Evolutionary conservation across 2,888 invertebrate genomes (phyloP), one percentile per base, ranked within the genome.

Genomic region (Pseudococcus longispinus): DNA sequence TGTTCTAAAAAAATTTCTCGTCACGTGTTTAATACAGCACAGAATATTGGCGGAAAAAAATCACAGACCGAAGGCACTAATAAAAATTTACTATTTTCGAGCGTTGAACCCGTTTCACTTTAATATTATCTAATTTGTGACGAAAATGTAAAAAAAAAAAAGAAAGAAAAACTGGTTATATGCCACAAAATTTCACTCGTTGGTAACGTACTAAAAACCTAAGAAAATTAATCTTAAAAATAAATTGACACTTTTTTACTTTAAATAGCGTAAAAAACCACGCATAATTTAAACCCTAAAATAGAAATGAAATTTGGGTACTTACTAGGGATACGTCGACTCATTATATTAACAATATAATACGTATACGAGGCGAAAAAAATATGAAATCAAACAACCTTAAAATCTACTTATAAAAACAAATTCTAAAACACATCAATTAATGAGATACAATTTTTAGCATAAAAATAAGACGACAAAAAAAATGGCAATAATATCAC

Each of bases 1-100:
- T 86, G 51, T 85, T 85, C 85, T 70, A 60, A 32, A 37, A 74
- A 29, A 70, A 74, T 26, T 70, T 77, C 26, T 80, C 20, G 37
- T 80, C 77, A 80, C 77, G 37, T 20, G 77, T 9, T n/a, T 37
- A 8, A 26, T 11, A 32, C 20, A n/a, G n/a, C 2, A 85, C 13
- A 26, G 9, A 77, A n/a, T n/a, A 51, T 32, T 51, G 55, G 77
- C 13, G 20, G 8, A 74, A 46, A 55, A 86, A 55, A 32, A 86
- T 86, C 86, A 86, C 86, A 86, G 86, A 51, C 46, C 46, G 20
- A 86, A 86, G 86, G 86, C 86, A 86, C 86, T 74, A 84, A 85
- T 46, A 60, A 85, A 85, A 85, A 42, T 77, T 42, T 80, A 80
- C 42, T 20, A 80, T 80, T 80, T 80, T 80, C 32, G 37, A 85